These are phyloP conservation scores for Piezodorus guildinii DNA, from an alignment of 1,140 invertebrate species.

Conservation along the genomic window DNA sequence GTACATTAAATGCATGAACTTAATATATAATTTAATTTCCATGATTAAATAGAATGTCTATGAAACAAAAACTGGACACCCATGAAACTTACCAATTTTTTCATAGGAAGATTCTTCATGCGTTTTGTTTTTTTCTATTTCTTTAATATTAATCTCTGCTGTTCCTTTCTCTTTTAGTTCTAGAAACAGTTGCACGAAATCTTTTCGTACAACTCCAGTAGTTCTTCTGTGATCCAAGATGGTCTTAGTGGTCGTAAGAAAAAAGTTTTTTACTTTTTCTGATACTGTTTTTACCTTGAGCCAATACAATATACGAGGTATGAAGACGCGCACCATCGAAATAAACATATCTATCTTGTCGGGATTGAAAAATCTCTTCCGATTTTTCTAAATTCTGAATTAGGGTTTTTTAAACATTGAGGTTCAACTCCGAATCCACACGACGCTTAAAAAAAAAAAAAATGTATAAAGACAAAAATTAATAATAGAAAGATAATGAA, in stretches of 20 bases:
- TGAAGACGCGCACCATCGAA: neutral
- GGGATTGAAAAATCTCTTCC: neutral
- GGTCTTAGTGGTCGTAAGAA: neutral
- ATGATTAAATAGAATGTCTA: too few species aligned
- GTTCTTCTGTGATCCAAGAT: neutral
- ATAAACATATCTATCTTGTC: neutral
- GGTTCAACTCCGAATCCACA: conserved; percentile 16
- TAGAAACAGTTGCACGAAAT: conserved; percentile 19
- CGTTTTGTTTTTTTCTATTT: neutral
- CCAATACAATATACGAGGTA: neutral
- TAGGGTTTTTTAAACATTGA: neutral
- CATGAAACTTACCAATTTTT: neutral
- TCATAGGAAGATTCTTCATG: conserved; percentile 29
- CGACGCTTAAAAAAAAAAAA: conserved; percentile 6
- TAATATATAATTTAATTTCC: too few species aligned
- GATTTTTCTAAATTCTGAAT: conserved; percentile 7
- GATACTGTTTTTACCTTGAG: neutral
- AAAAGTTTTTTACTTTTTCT: neutral
- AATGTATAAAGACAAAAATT: too few species aligned
- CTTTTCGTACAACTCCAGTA: conserved; percentile 3
- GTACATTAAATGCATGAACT: too few species aligned
- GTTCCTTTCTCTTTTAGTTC: neutral
- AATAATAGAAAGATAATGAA: too few species aligned
- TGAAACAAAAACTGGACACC: too few species aligned
- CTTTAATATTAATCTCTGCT: neutral